A percentile compares a stretch with the other conserved stretches of the same genome.
These are phyloP conservation scores for Loxodonta africana DNA, from an alignment of 2,113 vertebrate genomes.

Conservation along the genomic window DNA sequence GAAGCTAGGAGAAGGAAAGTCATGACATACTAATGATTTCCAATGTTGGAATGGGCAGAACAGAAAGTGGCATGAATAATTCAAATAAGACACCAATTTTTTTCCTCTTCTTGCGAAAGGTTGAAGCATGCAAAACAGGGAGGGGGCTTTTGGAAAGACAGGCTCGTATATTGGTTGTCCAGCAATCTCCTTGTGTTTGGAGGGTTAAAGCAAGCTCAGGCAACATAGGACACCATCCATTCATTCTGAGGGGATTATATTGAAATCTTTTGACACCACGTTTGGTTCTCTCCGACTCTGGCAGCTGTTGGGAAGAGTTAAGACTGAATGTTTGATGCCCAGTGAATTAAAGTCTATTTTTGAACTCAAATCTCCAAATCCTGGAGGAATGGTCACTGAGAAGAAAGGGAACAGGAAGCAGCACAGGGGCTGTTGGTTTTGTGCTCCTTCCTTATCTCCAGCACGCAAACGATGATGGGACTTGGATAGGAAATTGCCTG, in stretches of 20 bases:
- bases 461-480: not conserved
- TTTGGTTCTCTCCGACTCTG: slow-evolving; percentile 69
- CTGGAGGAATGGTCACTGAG: slow-evolving; percentile 84
- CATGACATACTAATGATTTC: slow-evolving; percentile 87
- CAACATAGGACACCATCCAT: slow-evolving; percentile 35
- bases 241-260: slow-evolving; percentile 56
- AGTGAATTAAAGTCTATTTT: slow-evolving; percentile 88
- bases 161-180: slow-evolving; percentile 76
- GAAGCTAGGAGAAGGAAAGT: slow-evolving; percentile 75
- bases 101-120: slow-evolving; percentile 85
- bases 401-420: slow-evolving; percentile 84
- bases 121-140: slow-evolving; percentile 87
- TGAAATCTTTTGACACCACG: slow-evolving; percentile 74
- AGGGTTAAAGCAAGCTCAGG: slow-evolving; percentile 79
- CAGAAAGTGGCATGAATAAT: slow-evolving; percentile 90
- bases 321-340: slow-evolving; percentile 79
- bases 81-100: slow-evolving; percentile 86
- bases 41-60: slow-evolving; percentile 85
- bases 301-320: slow-evolving; percentile 82
- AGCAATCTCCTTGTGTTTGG: slow-evolving; percentile 75
- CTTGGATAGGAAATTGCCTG: slow-evolving; percentile 89
- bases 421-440: slow-evolving; percentile 59
- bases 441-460: slow-evolving; percentile 57
- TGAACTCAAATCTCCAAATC: slow-evolving; percentile 80
- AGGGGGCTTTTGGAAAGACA: slow-evolving; percentile 83